Evolutionary conservation across 2,888 invertebrate genomes (phyloP).

Genomic region (Apoda limacodes): DNA sequence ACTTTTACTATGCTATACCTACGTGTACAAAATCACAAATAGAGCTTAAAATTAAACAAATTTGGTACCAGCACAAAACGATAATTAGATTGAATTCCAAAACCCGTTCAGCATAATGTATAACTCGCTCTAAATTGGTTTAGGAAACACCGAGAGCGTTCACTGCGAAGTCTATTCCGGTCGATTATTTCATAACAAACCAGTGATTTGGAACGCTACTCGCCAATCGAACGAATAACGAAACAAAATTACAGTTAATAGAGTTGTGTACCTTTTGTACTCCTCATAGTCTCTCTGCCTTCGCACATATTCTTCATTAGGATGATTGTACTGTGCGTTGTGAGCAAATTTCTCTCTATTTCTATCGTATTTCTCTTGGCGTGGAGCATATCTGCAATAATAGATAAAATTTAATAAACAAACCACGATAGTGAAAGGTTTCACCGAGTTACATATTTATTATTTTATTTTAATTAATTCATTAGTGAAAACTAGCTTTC

Average conservation of each 20-base stretch:
- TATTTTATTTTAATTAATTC: no score
- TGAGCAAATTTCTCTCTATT: slow-evolving; percentile 38
- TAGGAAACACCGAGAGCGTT: no score
- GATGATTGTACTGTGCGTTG: slow-evolving; percentile 29
- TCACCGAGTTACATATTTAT: background rate
- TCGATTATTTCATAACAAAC: no score
- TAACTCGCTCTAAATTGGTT: no score
- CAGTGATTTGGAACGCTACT: slow-evolving; percentile 1
- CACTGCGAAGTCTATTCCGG: no score
- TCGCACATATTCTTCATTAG: slow-evolving; percentile 33
- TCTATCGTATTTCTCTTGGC: slow-evolving; percentile 39
- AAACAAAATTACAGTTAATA: slow-evolving; percentile 6
- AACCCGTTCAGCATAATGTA: no score
- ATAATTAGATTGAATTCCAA: background rate
- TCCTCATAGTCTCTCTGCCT: slow-evolving; percentile 41
- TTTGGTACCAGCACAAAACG: background rate
- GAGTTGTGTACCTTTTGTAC: slow-evolving; percentile 40
- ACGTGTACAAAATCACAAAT: no score
- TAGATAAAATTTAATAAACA: background rate
- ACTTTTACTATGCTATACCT: no score
- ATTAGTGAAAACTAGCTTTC: no score
- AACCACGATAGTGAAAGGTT: slow-evolving; percentile 2
- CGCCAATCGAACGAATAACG: slow-evolving; percentile 2
- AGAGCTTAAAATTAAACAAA: no score
- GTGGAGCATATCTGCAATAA: slow-evolving; percentile 38